phyloP scores from a whole-genome alignment of 2,888 invertebrate genomes.

The Thereva unica region DNA sequence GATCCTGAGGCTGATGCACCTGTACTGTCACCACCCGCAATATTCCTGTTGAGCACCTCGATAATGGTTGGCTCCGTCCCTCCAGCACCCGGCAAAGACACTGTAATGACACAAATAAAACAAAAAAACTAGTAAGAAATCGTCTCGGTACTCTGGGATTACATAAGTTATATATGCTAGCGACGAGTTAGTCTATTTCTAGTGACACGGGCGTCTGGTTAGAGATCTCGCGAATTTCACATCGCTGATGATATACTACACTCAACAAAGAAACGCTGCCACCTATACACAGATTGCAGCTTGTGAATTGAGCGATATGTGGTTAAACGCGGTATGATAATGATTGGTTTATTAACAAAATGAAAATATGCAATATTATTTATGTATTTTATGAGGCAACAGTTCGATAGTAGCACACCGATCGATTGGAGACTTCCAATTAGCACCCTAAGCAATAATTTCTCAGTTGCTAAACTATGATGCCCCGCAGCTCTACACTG shows the following conservation, averaged over 20 bases:
- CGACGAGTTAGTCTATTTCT: conserved; percentile 22
- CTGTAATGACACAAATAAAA: conserved; percentile 45
- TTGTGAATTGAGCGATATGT: too few relatives aligned
- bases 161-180: conserved; percentile 27
- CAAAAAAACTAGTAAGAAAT: conserved; percentile 5
- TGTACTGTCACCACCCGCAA: conserved; percentile 36
- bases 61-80: conserved; percentile 55
- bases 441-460: conserved; percentile 28
- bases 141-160: conserved; percentile 22
- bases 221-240: neutral
- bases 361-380: neutral
- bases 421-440: conserved; percentile 27
- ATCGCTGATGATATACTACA: too few relatives aligned
- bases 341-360: neutral
- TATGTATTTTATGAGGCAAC: too few relatives aligned
- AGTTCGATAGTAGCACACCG: neutral
- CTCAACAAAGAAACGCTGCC: too few relatives aligned
- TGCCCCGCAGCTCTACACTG: conserved; percentile 36
- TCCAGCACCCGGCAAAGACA: conserved; percentile 58
- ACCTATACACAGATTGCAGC: too few relatives aligned
- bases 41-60: conserved; percentile 52
- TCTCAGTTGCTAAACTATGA: conserved; percentile 35
- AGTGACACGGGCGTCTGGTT: conserved; percentile 11
- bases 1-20: conserved; percentile 2
- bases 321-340: too few relatives aligned